Conservation (phyloP, 2,888 invertebrate genomes). For the Mythimna albipuncta region DNA sequence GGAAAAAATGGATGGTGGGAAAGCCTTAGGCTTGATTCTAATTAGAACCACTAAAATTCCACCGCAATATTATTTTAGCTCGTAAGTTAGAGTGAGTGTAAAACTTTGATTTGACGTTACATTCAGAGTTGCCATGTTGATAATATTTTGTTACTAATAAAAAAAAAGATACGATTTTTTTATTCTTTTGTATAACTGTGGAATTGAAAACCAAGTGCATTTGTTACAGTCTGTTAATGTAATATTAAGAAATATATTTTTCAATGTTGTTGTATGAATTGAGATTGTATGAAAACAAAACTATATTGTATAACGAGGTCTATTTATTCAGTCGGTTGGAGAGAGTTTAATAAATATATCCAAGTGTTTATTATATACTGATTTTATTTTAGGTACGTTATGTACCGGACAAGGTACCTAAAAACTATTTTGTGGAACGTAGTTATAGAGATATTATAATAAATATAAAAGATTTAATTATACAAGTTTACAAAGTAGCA, state of each 20-base stretch:
- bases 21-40: slow-evolving; percentile 30
- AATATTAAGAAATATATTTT: slow-evolving; percentile 76
- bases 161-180: slow-evolving; percentile 65
- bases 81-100: slow-evolving; percentile 61
- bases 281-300: slow-evolving; percentile 57
- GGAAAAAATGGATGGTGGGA: background rate
- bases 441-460: slow-evolving; percentile 45
- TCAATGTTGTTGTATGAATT: slow-evolving; percentile 73
- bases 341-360: slow-evolving; percentile 64
- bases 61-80: slow-evolving; percentile 29
- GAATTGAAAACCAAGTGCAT: slow-evolving; percentile 84
- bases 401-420: slow-evolving; percentile 47
- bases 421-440: slow-evolving; percentile 61
- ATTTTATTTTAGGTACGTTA: slow-evolving; percentile 65
- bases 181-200: slow-evolving; percentile 70
- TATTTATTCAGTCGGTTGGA: slow-evolving; percentile 78
- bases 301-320: slow-evolving; percentile 66
- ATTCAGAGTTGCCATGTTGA: slow-evolving; percentile 83
- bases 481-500: slow-evolving; percentile 66
- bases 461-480: slow-evolving; percentile 55
- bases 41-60: slow-evolving; percentile 55
- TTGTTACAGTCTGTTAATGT: slow-evolving; percentile 79
- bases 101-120: slow-evolving; percentile 71
- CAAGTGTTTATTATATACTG: slow-evolving; percentile 64
- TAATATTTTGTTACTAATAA: slow-evolving; percentile 69